Base-by-base conservation (phyloP, 2,113 vertebrate species). In the Phaethornis superciliosus region DNA sequence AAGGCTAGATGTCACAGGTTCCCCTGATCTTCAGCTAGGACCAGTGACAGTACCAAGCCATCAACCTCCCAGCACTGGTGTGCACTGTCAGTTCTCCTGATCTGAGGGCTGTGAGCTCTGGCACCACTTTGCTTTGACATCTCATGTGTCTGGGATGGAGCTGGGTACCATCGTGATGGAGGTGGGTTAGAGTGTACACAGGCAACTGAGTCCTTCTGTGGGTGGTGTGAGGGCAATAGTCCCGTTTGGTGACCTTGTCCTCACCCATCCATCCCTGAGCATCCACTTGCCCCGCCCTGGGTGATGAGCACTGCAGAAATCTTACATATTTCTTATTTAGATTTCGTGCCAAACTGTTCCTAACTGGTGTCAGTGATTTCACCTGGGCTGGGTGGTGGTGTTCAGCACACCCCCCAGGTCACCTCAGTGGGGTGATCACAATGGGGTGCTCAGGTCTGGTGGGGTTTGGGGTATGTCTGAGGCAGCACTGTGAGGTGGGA, bases 351-450 rank as follows among this genome's bases (percentile, higher is more conserved):
- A 10, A 82, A 44, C 0, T 2, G 59, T 51, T 92, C 64, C 47
- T 84, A 52, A 21, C 0, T 0, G 47, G 37, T 0, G 0, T 33
- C 15, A 32, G 47, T 47, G 44, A 47, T 89, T 89, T 78, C 42
- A 23, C 60, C 16, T 6, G 1, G 23, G 32, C 47, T 81, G 32
- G 28, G 17, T 5, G 8, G 59, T 55, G 52, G 44, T 9, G 2
- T 70, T 70, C 26, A 42, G 18, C 0, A 0, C 7, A 1, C n/a
- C 32, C 28, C 21, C 37, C 0, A 1, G 22, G 40, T 40, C 37
- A 26, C 1, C 3, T 54, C 0, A 1, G 9, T 18, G 86, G 47
- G 12, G 37, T 62, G 40, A 62, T 81, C 35, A 33, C 0, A 1
- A 15, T 21, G 20, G 40, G 27, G 2, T 55, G 67, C 46, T 88